phyloP scores from a whole-genome alignment of 2,113 vertebrate species.

The Carassius gibelio region DNA sequence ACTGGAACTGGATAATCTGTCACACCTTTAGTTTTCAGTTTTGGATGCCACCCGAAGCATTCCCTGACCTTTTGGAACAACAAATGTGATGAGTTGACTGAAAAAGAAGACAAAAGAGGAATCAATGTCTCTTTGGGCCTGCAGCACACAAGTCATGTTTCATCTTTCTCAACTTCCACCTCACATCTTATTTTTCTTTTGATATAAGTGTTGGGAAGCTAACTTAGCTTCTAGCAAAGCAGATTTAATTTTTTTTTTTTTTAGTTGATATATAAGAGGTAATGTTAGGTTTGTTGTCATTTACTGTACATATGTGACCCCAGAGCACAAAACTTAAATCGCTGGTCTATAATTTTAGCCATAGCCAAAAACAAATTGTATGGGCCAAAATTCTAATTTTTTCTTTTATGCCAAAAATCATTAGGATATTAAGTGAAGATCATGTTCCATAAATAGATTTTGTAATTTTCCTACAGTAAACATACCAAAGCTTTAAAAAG shows the following conservation, averaged over 20 bases:
- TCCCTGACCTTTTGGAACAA: conserved; percentile 30
- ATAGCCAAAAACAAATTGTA: too few species aligned
- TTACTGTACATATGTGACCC: neutral
- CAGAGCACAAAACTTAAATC: too few species aligned
- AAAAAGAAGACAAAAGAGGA: neutral
- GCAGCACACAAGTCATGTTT: conserved; percentile 10
- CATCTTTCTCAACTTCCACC: neutral
- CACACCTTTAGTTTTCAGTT: conserved; percentile 19
- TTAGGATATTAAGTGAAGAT: too few species aligned
- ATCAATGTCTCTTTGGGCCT: neutral
- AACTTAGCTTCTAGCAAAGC: neutral
- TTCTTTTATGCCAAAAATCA: too few species aligned
- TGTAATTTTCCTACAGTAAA: too few species aligned
- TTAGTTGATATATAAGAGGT: neutral
- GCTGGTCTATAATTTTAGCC: too few species aligned
- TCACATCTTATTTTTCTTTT: neutral
- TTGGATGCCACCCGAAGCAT: conserved; percentile 21
- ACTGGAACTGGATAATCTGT: neutral
- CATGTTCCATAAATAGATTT: too few species aligned
- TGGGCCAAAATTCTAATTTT: too few species aligned
- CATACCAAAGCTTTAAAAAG: too few species aligned
- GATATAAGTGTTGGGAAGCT: neutral
- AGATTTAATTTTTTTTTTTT: neutral
- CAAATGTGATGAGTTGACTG: conserved; percentile 14
- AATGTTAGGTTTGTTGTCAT: neutral